phyloP scores from a whole-genome alignment of 1,140 invertebrate species.

The Zaprionus ghesquierei region DNA sequence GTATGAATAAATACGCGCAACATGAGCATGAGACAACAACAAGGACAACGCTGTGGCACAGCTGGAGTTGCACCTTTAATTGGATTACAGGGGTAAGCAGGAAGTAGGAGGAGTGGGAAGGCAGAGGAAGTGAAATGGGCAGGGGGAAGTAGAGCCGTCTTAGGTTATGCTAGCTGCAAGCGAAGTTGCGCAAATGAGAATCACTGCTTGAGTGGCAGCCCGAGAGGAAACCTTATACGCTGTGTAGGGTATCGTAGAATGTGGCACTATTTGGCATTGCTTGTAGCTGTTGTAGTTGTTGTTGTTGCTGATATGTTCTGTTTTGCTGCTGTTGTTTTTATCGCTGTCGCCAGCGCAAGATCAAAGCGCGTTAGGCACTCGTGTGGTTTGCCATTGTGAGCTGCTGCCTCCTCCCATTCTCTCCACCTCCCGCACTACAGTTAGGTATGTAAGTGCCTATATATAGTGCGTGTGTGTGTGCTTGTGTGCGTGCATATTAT shows the following conservation, averaged over 20 bases:
- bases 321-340: constrained; percentile 6
- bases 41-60: neutral
- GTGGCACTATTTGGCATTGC: too few species aligned
- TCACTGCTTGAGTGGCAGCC: too few species aligned
- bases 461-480: constrained; percentile 8
- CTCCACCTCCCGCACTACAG: neutral
- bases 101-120: neutral
- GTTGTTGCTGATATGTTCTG: neutral
- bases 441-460: neutral
- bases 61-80: constrained; percentile 15
- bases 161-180: too few species aligned
- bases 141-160: too few species aligned
- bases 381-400: constrained; percentile 38
- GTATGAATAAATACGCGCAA: constrained; percentile 52
- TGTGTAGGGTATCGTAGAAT: too few species aligned
- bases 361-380: constrained; percentile 47
- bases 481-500: constrained; percentile 58
- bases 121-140: neutral
- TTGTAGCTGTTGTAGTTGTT: neutral
- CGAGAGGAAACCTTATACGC: neutral
- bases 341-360: constrained; percentile 6
- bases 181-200: too few species aligned
- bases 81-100: constrained; percentile 9
- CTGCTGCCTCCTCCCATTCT: neutral
- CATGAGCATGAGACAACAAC: constrained; percentile 6